phyloP scores from a whole-genome alignment of 2,113 vertebrate species.

The Microcebus lehilahytsara region DNA sequence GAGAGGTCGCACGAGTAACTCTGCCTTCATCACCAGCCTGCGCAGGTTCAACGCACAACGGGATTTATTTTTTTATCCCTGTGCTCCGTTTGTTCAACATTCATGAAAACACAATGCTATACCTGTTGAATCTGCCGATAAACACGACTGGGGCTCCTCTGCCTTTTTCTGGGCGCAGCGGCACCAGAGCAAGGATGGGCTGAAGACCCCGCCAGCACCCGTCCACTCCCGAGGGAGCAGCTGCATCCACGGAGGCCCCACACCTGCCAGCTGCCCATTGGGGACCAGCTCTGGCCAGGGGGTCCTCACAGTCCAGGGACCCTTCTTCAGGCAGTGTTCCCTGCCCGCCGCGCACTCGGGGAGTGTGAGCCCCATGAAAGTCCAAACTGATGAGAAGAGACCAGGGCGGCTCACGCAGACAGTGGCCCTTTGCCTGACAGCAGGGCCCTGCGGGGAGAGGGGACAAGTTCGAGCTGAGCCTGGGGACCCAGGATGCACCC shows the following conservation, averaged over 20 bases:
- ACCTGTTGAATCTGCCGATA: neutral
- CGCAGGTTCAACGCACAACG: neutral
- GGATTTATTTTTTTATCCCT: neutral
- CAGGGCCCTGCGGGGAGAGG: neutral
- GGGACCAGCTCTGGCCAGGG: too few species aligned
- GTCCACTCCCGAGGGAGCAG: neutral
- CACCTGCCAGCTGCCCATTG: too few species aligned
- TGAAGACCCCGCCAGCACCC: neutral
- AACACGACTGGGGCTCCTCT: neutral
- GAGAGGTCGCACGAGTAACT: fast-evolving
- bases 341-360: too few species aligned
- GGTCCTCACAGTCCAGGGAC: too few species aligned
- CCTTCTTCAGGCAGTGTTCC: too few species aligned
- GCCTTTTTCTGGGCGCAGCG: neutral
- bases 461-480: too few species aligned
- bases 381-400: neutral
- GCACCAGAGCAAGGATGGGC: fast-evolving
- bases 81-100: too few species aligned
- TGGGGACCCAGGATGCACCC: neutral
- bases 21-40: neutral
- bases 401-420: neutral
- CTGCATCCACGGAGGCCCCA: neutral
- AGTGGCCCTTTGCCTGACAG: neutral
- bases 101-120: neutral
- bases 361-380: neutral